These are phyloP conservation scores for Chrysotoxum bicinctum DNA, from an alignment of 2,888 invertebrate genomes.

Conservation along the genomic window DNA sequence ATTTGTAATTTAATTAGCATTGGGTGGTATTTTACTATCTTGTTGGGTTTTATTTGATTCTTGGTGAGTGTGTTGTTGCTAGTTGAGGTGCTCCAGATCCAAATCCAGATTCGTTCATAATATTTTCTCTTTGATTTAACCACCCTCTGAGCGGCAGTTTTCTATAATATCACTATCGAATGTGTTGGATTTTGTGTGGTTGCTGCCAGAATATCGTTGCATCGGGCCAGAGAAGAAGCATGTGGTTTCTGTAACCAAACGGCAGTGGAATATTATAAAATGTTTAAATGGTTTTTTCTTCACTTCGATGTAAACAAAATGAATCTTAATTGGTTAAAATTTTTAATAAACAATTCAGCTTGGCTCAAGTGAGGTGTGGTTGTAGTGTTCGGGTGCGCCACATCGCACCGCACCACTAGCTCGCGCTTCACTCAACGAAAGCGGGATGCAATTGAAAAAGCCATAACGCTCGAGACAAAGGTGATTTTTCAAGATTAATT, in stretches of 20 bases:
- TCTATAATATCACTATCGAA: slow-evolving; percentile 24
- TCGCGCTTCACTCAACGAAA: slow-evolving; percentile 18
- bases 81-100: slow-evolving; percentile 42
- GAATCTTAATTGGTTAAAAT: slow-evolving; percentile 68
- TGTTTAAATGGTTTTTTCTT: slow-evolving; percentile 77
- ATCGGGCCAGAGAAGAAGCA: slow-evolving; percentile 76
- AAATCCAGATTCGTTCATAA: slow-evolving; percentile 7
- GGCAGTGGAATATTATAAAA: slow-evolving; percentile 78
- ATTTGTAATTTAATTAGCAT: slow-evolving; percentile 66
- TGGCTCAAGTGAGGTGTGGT: slow-evolving; percentile 63
- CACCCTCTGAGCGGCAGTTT: slow-evolving; percentile 54
- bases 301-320: slow-evolving; percentile 76
- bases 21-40: slow-evolving; percentile 55
- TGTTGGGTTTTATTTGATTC: slow-evolving; percentile 58
- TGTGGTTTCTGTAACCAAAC: slow-evolving; percentile 81
- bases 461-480: slow-evolving; percentile 57
- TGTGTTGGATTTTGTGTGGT: not conserved
- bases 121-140: slow-evolving; percentile 59
- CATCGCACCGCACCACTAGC: no score
- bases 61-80: slow-evolving; percentile 17
- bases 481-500: slow-evolving; percentile 52
- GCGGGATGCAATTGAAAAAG: slow-evolving; percentile 27
- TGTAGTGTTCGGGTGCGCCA: slow-evolving; percentile 24
- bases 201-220: slow-evolving; percentile 50
- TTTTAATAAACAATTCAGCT: slow-evolving; percentile 65